These are phyloP conservation scores for Callaeas wilsoni DNA, from an alignment of 2,113 vertebrate genomes.

Conservation along the genomic window DNA sequence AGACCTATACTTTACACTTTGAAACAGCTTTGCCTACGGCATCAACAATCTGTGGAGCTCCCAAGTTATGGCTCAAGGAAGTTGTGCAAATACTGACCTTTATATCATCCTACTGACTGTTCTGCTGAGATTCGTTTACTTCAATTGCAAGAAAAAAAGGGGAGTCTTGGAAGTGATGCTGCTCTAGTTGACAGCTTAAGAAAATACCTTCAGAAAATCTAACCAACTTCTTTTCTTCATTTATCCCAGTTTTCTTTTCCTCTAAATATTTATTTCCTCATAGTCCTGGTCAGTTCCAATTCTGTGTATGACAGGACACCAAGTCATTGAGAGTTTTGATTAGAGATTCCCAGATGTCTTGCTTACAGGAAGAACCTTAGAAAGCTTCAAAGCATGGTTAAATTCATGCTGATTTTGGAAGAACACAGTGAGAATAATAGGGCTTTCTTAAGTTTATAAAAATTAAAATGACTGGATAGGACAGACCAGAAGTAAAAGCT, in stretches of 20 bases:
- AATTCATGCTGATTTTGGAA: not conserved
- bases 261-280: not conserved
- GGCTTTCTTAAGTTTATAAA: not conserved
- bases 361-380: not conserved
- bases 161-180: not conserved
- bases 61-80: not conserved
- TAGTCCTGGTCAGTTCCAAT: not conserved
- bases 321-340: not conserved
- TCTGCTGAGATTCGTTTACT: not conserved
- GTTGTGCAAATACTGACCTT: not conserved
- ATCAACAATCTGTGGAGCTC: not conserved
- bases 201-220: not conserved
- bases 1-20: not conserved
- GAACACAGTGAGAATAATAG: not conserved
- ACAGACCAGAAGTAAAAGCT: not conserved
- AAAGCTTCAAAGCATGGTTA: not conserved
- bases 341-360: not conserved
- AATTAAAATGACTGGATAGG: not conserved
- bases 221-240: not conserved
- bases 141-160: not conserved
- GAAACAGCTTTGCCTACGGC: not conserved
- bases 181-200: not conserved
- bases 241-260: not conserved
- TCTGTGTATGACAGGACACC: not conserved
- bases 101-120: not conserved